phyloP scores from a whole-genome alignment of 2,113 vertebrate species.

The Mixornis gularis region DNA sequence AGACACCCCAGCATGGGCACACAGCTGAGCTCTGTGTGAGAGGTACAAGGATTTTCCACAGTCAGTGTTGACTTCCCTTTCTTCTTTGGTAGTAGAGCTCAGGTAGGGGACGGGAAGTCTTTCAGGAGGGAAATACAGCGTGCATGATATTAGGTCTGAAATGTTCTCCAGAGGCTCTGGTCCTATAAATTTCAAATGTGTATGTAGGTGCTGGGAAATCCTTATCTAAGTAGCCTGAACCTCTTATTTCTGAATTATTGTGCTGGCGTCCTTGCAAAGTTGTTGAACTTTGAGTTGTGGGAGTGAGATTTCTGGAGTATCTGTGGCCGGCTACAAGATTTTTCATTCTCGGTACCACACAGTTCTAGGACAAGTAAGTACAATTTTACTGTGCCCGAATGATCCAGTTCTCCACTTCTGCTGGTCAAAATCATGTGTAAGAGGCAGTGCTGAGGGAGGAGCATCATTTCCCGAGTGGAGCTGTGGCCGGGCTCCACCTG shows the following conservation, averaged over 20 bases:
- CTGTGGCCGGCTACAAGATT: background rate
- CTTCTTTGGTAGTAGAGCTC: background rate
- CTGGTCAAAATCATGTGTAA: background rate
- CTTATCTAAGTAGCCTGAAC: background rate
- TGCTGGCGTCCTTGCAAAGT: background rate
- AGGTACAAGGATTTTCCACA: background rate
- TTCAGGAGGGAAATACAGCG: background rate
- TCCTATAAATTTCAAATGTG: background rate
- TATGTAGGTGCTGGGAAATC: background rate
- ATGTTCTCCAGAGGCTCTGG: background rate
- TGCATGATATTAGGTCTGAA: background rate
- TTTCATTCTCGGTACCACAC: background rate
- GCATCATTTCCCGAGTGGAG: fast-evolving
- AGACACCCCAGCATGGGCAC: background rate
- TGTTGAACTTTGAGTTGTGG: background rate
- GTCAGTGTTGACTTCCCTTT: background rate
- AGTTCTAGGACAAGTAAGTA: background rate
- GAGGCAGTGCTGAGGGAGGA: background rate
- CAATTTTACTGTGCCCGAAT: background rate
- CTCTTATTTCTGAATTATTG: background rate
- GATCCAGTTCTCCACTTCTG: background rate
- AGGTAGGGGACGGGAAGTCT: background rate
- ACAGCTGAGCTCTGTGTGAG: background rate
- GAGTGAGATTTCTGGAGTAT: background rate
- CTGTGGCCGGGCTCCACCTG: constrained; percentile 39